These are phyloP conservation scores for Pyralis farinalis DNA, from an alignment of 2,888 invertebrate genomes.

Conservation along the genomic window DNA sequence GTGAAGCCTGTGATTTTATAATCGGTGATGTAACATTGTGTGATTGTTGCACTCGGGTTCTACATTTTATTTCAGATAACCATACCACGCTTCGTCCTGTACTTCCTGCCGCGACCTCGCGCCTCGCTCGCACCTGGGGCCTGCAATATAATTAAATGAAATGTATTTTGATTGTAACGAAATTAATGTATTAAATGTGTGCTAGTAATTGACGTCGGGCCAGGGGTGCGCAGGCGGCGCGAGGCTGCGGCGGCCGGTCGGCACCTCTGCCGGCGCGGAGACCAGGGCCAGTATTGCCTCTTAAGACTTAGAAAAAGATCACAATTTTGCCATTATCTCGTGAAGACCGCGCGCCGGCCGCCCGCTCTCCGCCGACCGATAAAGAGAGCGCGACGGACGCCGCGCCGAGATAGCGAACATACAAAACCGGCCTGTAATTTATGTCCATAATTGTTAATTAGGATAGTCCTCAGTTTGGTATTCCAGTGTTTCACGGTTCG, in stretches of 20 bases:
- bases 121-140: conserved; percentile 32
- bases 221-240: conserved; percentile 28
- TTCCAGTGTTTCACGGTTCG: conserved; percentile 69
- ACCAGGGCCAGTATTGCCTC: conserved; percentile 21
- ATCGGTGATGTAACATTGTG: conserved; percentile 56
- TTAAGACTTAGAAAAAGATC: conserved; percentile 65
- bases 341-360: conserved; percentile 52
- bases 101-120: conserved; percentile 28
- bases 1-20: conserved; percentile 71
- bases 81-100: conserved; percentile 22
- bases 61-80: conserved; percentile 32
- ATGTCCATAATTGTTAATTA: conserved; percentile 74
- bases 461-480: conserved; percentile 65
- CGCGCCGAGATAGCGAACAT: conserved; percentile 55
- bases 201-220: conserved; percentile 18
- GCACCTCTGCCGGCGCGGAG: conserved; percentile 22
- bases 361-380: conserved; percentile 62
- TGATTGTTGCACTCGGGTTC: conserved; percentile 50
- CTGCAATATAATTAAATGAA: conserved; percentile 17
- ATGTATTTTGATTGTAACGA: background rate
- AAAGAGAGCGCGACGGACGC: conserved; percentile 66
- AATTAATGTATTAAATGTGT: conserved; percentile 20
- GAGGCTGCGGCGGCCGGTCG: conserved; percentile 16
- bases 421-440: conserved; percentile 65
- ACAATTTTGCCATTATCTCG: conserved; percentile 77